Percentiles rank a stretch among this genome's conserved stretches.
Conservation (phyloP, 1,140 invertebrate genomes). For the Sitodiplosis mosellana region DNA sequence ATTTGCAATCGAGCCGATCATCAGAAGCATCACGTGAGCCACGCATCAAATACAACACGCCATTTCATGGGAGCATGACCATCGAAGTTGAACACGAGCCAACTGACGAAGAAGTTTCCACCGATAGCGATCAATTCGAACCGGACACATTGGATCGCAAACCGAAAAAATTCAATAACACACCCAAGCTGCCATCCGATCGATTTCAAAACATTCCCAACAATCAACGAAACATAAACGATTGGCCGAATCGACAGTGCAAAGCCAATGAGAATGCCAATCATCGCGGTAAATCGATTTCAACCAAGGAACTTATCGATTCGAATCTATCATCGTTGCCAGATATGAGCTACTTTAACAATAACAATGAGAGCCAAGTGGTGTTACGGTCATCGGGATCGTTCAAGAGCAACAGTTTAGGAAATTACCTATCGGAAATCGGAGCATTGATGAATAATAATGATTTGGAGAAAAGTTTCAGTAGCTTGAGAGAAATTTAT, state of each 20-base stretch:
- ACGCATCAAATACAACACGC: conserved; percentile 23
- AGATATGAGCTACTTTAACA: conserved; percentile 11
- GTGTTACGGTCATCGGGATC: conserved; percentile 16
- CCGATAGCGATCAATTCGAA: conserved; percentile 47
- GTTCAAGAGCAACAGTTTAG: conserved; percentile 10
- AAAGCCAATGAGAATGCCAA: conserved; percentile 20
- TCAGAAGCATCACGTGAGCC: conserved; percentile 8
- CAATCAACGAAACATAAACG: background rate
- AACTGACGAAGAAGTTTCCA: conserved; percentile 18
- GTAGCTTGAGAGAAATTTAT: conserved; percentile 51
- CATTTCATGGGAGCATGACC: conserved; percentile 28
- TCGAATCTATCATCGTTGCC: conserved; percentile 8
- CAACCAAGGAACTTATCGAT: conserved; percentile 32
- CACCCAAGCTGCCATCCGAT: conserved; percentile 12
- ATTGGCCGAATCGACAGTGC: no score
- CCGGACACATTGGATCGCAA: conserved; percentile 71
- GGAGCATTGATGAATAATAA: background rate
- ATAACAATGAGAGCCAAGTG: conserved; percentile 5
- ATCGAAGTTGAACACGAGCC: conserved; percentile 49
- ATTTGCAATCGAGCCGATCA: conserved; percentile 3
- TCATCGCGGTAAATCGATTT: conserved; percentile 27
- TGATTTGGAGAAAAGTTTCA: conserved; percentile 26
- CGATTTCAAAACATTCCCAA: background rate
- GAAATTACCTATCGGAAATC: background rate
- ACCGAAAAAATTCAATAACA: conserved; percentile 38